Conservation (phyloP, 2,113 vertebrate genomes). For the Sula dactylatra region DNA sequence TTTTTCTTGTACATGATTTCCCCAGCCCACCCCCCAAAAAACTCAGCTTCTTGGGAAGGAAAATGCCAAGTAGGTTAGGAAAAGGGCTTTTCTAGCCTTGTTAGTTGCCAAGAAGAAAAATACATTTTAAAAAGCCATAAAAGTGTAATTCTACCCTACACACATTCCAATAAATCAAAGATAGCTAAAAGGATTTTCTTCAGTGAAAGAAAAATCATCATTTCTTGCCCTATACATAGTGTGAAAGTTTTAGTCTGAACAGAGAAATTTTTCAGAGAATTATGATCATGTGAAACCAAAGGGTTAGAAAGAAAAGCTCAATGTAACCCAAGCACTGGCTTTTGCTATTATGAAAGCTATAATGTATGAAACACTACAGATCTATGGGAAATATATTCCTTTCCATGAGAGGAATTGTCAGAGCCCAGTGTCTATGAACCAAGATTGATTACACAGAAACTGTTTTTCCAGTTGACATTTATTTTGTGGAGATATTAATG, state of each 20-base stretch:
- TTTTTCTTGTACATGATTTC: background rate
- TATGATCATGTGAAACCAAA: constrained; percentile 47
- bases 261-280: constrained; percentile 45
- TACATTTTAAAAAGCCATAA: constrained; percentile 65
- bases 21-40: background rate
- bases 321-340: constrained; percentile 33
- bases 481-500: constrained; percentile 58
- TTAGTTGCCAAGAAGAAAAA: constrained; percentile 67
- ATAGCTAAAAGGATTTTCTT: constrained; percentile 69
- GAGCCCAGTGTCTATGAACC: constrained; percentile 23
- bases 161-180: constrained; percentile 63
- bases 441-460: constrained; percentile 49
- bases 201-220: constrained; percentile 62
- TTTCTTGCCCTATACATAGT: constrained; percentile 51
- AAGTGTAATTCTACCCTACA: constrained; percentile 55
- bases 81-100: constrained; percentile 31
- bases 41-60: background rate
- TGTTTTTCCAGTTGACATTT: constrained; percentile 59
- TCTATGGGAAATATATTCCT: constrained; percentile 55
- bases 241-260: constrained; percentile 35
- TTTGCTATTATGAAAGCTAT: constrained; percentile 51
- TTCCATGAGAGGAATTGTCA: constrained; percentile 45
- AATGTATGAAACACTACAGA: constrained; percentile 58
- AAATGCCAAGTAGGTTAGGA: constrained; percentile 35
- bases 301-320: constrained; percentile 49